phyloP scores from a whole-genome alignment of 2,113 vertebrate species.

The Hydrolagus affinis region DNA sequence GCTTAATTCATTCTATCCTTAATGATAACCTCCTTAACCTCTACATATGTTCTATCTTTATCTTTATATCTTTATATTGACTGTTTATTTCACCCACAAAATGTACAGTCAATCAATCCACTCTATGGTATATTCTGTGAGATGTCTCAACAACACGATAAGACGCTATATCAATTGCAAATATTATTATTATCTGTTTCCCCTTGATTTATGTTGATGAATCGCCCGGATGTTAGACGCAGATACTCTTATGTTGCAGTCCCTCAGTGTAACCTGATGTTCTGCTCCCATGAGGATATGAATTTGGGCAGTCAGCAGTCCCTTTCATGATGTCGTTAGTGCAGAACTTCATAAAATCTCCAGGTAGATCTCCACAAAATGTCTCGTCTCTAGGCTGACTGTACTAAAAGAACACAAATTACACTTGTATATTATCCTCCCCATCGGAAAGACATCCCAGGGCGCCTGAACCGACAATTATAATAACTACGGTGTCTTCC shows the following conservation, averaged over 20 bases:
- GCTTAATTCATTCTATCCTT: neutral
- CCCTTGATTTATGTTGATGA: neutral
- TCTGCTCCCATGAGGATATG: neutral
- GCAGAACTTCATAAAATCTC: neutral
- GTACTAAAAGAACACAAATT: neutral
- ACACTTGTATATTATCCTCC: no score
- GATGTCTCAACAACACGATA: no score
- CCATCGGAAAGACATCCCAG: no score
- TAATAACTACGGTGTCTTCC: neutral
- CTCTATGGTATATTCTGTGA: no score
- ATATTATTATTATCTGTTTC: neutral
- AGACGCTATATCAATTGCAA: neutral
- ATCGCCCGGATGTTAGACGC: neutral
- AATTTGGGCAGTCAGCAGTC: neutral
- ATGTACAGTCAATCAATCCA: no score
- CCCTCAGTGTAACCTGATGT: neutral
- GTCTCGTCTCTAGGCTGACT: neutral
- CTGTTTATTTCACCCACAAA: no score
- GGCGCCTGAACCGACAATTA: no score
- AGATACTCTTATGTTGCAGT: conserved; percentile 5
- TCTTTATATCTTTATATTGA: no score
- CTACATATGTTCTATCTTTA: no score
- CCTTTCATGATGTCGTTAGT: neutral
- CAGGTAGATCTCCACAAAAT: neutral
- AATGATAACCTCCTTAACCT: neutral